phyloP scores from a whole-genome alignment of 2,888 invertebrate species.

The Anarsia innoxiella region DNA sequence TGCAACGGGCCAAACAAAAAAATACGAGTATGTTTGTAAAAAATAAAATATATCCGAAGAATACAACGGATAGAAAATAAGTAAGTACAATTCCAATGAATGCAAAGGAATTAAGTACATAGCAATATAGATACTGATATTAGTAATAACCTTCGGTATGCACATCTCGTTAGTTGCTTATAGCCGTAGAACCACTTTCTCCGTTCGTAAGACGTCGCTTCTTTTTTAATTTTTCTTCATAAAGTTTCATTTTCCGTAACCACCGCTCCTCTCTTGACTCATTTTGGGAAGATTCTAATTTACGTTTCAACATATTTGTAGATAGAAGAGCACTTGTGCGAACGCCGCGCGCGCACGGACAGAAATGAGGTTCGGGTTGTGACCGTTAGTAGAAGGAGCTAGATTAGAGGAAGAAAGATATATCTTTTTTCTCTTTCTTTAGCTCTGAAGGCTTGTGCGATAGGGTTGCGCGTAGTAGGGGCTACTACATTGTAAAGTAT shows the following conservation, averaged over 20 bases:
- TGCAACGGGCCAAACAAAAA: not conserved
- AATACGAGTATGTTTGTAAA: not conserved
- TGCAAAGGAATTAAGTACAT: not conserved
- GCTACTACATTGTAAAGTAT: not conserved
- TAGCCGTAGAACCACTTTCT: too few species aligned
- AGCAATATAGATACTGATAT: not conserved
- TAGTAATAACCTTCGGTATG: not conserved
- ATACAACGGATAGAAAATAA: not conserved
- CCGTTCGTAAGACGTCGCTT: not conserved
- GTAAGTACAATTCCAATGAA: not conserved
- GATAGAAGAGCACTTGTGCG: not conserved
- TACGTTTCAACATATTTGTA: not conserved
- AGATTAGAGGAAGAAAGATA: not conserved
- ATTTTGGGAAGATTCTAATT: too few species aligned
- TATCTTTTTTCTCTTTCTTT: not conserved
- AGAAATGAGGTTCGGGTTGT: not conserved
- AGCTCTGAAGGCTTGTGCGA: not conserved
- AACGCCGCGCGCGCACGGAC: not conserved
- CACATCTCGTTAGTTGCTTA: not conserved
- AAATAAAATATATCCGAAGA: too few species aligned
- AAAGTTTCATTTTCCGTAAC: not conserved
- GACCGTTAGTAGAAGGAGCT: not conserved
- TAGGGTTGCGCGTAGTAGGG: not conserved
- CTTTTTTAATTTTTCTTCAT: not conserved
- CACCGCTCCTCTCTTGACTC: not conserved